These are phyloP conservation scores for Erpornis zantholeuca DNA, from an alignment of 2,113 vertebrate genomes.

Conservation along the genomic window DNA sequence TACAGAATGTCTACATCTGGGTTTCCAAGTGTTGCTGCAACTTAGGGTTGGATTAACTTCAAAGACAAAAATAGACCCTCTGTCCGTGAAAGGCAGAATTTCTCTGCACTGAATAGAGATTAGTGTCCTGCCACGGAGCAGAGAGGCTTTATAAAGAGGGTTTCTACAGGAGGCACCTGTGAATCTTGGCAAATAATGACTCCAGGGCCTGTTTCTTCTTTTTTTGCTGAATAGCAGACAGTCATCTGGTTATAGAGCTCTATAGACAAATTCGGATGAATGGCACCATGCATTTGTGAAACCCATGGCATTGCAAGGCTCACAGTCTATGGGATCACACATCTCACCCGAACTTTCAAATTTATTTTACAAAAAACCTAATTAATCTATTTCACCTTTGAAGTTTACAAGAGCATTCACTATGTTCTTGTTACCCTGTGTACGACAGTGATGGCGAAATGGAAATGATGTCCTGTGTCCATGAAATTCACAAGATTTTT, in stretches of 20 bases:
- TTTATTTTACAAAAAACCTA: neutral
- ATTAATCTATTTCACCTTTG: neutral
- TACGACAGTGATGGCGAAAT: neutral
- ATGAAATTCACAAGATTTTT: neutral
- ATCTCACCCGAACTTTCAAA: neutral
- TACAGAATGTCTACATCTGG: slow-evolving; percentile 61
- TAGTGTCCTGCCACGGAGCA: slow-evolving; percentile 45
- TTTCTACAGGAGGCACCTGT: slow-evolving; percentile 72
- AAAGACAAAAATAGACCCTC: slow-evolving; percentile 65
- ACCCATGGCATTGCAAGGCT: neutral
- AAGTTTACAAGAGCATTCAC: neutral
- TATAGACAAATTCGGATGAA: slow-evolving; percentile 41
- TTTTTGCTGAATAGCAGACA: slow-evolving; percentile 60
- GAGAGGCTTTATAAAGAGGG: slow-evolving; percentile 4
- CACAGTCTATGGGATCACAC: neutral
- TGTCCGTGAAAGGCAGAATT: slow-evolving; percentile 25
- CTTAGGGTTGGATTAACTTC: slow-evolving; percentile 55
- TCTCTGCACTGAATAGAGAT: slow-evolving; percentile 60
- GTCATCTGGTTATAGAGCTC: slow-evolving; percentile 53
- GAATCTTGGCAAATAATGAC: slow-evolving; percentile 73
- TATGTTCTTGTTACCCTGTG: neutral
- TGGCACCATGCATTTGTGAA: slow-evolving; percentile 45
- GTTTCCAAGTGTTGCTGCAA: slow-evolving; percentile 44
- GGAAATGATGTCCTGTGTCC: neutral
- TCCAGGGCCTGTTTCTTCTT: slow-evolving; percentile 12